phyloP scores from a whole-genome alignment of 37 sponge, comb jelly and placozoan species.

The Chondrilla cf. caribensis region DNA sequence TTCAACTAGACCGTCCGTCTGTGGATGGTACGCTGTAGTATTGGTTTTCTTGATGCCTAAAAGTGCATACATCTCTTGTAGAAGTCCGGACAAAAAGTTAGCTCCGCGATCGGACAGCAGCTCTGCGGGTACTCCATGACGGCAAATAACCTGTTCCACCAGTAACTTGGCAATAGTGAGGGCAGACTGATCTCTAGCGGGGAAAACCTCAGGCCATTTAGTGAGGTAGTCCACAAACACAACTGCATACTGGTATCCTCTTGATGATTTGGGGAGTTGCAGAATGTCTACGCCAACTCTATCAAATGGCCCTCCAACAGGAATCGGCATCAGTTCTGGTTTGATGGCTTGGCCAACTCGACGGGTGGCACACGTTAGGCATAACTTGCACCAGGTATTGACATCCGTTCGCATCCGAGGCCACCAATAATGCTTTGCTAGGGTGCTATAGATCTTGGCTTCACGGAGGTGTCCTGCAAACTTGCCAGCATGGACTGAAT shows the following conservation, averaged over 20 bases:
- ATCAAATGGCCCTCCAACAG: slow-evolving; percentile 21
- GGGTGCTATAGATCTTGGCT: slow-evolving; percentile 22
- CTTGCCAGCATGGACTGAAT: slow-evolving; percentile 3
- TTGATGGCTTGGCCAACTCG: neutral
- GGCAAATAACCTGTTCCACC: slow-evolving; percentile 13
- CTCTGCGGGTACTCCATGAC: slow-evolving; percentile 21
- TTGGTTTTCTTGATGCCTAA: slow-evolving; percentile 9
- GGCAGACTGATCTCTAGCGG: slow-evolving; percentile 14
- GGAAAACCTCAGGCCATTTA: slow-evolving; percentile 31
- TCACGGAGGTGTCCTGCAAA: neutral
- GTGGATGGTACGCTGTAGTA: slow-evolving; percentile 48
- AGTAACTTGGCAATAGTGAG: slow-evolving; percentile 3
- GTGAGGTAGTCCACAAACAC: slow-evolving; percentile 25
- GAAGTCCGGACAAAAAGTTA: neutral
- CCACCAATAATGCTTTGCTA: slow-evolving; percentile 42
- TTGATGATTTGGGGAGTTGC: neutral
- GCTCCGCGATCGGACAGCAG: slow-evolving; percentile 7
- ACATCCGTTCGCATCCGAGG: slow-evolving; percentile 36
- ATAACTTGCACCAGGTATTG: slow-evolving; percentile 2
- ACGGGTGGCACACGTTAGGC: slow-evolving; percentile 25
- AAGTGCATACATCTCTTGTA: neutral
- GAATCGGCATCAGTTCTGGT: neutral
- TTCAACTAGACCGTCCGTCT: slow-evolving; percentile 56
- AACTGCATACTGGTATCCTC: slow-evolving; percentile 14
- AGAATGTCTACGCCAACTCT: slow-evolving; percentile 11